Base-by-base conservation (phyloP, 35 echinoderm and acorn worm genomes). In the Hemicentrotus pulcherrimus region DNA sequence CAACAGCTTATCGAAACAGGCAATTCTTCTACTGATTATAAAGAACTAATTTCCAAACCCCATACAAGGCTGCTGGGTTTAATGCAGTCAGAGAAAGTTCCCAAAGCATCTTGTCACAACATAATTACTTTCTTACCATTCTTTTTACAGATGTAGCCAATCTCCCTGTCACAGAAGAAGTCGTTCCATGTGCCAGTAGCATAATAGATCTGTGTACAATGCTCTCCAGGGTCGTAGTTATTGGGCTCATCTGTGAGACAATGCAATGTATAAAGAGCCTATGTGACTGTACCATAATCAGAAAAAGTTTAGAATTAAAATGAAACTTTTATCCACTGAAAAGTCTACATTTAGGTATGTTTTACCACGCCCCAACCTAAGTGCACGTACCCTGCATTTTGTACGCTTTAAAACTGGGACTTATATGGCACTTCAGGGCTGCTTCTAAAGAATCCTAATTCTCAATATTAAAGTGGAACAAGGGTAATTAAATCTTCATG, bases 91-190 rank as follows among this genome's bases (percentile, higher is more conserved):
- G 24, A 28, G 61, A 6, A 3, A 24, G 2, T 24, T 70, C 16
- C 1, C 61, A 70, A 28, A 70, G 61, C 5, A 28, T 70, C 9
- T 12, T 24, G 19, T 90, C 19, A 86, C 22, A 45, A 45, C 10
- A 1, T 47, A 28, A 86, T 19, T 70, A 6, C 22, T 70, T 1
- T 28, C 86, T 96, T 95, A 98, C 97, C 97, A 85, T 96, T 95
- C 94, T 98, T 98, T 95, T 98, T 98, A 92, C 98, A 99, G 50
- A 99, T 96, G 32, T 99, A 99, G 71, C 98, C 98, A n/a, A 97
- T 60, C n/a, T 85, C 92, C 19, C 94, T 45, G 86, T 88, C 92
- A 94, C 98, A 99, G 33, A 59, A 31, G 60, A 96, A 88, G 87
- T 99, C 98, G 55, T 99, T 99, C 98, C 98, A 99, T 50, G 32